phyloP scores from a whole-genome alignment of 2,113 vertebrate species.

The Lipotes vexillifer region DNA sequence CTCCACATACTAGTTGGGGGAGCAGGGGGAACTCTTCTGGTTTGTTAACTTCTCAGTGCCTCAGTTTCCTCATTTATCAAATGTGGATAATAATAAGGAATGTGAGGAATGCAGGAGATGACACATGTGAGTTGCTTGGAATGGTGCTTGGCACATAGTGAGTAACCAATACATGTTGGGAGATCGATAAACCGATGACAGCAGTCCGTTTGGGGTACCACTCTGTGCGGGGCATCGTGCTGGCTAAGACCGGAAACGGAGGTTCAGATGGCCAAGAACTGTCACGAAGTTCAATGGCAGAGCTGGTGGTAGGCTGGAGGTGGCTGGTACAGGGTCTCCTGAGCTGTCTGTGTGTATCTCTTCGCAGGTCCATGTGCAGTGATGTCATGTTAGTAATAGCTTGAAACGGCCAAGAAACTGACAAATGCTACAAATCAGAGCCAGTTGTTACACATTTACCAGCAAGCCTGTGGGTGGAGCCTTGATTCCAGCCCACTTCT shows the following conservation, averaged over 20 bases:
- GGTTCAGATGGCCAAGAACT: background rate
- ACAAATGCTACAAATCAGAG: background rate
- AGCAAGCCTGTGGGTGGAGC: background rate
- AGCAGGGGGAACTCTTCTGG: background rate
- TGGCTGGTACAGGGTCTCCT: accelerated
- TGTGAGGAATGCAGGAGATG: no score
- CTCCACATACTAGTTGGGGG: accelerated
- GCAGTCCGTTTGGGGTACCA: accelerated
- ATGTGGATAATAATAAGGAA: background rate
- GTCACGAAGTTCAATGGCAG: accelerated
- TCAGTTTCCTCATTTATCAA: background rate
- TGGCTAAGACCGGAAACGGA: background rate
- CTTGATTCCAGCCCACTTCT: background rate
- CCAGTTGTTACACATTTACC: background rate
- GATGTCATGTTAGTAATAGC: background rate
- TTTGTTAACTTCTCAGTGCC: background rate
- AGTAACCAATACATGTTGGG: accelerated
- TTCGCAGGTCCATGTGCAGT: no score
- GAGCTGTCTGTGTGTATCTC: background rate
- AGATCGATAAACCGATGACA: accelerated
- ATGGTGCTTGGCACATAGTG: accelerated
- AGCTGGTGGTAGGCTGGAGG: background rate
- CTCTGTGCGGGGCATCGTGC: background rate
- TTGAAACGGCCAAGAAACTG: background rate
- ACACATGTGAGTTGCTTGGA: background rate